A percentile compares a stretch with the other conserved stretches of the same genome.
phyloP scores from a whole-genome alignment of 2,888 invertebrate species.

The Synanthedon vespiformis region DNA sequence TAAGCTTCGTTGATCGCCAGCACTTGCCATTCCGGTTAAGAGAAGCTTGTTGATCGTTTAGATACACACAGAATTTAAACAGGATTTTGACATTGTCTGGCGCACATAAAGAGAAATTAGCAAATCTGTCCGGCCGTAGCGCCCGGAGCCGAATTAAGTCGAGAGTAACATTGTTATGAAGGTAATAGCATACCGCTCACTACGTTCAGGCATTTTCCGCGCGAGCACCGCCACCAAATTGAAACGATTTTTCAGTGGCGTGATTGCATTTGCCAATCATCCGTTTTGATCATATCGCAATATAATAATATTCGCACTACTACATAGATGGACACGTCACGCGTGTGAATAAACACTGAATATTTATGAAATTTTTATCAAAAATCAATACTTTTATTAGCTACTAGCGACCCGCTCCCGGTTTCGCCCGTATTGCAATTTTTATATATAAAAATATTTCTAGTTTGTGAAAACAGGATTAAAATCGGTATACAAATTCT shows the following conservation, averaged over 20 bases:
- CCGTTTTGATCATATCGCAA: conserved; percentile 26
- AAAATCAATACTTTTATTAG: too few species aligned
- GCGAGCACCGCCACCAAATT: conserved; percentile 44
- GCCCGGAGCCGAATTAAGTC: conserved; percentile 59
- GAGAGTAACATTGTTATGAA: conserved; percentile 62
- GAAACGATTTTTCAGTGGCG: conserved; percentile 56
- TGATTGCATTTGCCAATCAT: conserved; percentile 45
- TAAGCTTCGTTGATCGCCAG: too few species aligned
- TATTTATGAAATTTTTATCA: too few species aligned
- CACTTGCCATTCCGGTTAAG: too few species aligned
- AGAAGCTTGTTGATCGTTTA: background rate
- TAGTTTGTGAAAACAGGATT: too few species aligned
- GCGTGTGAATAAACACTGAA: too few species aligned
- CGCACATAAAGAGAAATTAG: conserved; percentile 38
- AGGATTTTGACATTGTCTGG: conserved; percentile 20
- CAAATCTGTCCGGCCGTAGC: conserved; percentile 34
- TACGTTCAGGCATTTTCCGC: conserved; percentile 46
- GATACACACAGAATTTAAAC: conserved; percentile 12
- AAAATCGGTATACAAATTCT: too few species aligned
- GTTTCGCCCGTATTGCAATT: too few species aligned
- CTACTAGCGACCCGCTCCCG: too few species aligned
- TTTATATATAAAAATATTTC: too few species aligned
- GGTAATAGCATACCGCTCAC: conserved; percentile 52
- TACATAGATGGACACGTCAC: too few species aligned
- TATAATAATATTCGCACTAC: background rate